A percentile compares a stretch with the other conserved stretches of the same genome.
phyloP scores from a whole-genome alignment of 2,888 invertebrate genomes.

The Lacanobia wlatinum region DNA sequence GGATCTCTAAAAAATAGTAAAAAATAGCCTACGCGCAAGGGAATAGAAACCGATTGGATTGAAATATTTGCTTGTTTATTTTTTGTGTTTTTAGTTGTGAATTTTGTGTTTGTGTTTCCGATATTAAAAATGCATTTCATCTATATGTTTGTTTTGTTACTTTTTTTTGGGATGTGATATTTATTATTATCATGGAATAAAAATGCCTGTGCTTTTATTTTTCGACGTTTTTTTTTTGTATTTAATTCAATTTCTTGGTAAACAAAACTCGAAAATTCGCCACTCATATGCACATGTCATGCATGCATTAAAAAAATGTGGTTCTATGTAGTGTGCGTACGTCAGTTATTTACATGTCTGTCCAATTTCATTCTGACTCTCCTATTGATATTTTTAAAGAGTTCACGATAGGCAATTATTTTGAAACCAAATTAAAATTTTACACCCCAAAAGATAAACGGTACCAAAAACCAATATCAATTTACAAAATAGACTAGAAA shows the following conservation, averaged over 20 bases:
- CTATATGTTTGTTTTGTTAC: too few species aligned
- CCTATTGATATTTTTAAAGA: constrained; percentile 29
- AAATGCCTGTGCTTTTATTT: too few species aligned
- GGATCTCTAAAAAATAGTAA: constrained; percentile 83
- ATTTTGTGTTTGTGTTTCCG: background rate
- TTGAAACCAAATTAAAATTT: constrained; percentile 76
- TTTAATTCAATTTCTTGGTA: background rate
- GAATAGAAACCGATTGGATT: constrained; percentile 70
- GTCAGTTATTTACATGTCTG: background rate
- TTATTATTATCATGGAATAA: background rate
- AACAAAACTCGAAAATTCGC: too few species aligned
- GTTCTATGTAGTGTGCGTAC: too few species aligned
- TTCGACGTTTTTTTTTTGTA: too few species aligned
- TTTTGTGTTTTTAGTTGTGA: constrained; percentile 1
- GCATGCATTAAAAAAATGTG: too few species aligned
- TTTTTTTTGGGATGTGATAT: background rate
- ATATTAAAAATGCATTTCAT: background rate
- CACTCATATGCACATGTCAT: too few species aligned
- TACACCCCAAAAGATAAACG: constrained; percentile 76
- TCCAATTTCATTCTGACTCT: background rate
- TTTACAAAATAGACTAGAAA: constrained; percentile 86
- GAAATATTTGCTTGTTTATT: constrained; percentile 50
- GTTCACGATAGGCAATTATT: constrained; percentile 51
- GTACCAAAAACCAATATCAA: constrained; percentile 81
- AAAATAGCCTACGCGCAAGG: constrained; percentile 72